phyloP scores from a whole-genome alignment of 2,113 vertebrate genomes.

The Arothron firmamentum region DNA sequence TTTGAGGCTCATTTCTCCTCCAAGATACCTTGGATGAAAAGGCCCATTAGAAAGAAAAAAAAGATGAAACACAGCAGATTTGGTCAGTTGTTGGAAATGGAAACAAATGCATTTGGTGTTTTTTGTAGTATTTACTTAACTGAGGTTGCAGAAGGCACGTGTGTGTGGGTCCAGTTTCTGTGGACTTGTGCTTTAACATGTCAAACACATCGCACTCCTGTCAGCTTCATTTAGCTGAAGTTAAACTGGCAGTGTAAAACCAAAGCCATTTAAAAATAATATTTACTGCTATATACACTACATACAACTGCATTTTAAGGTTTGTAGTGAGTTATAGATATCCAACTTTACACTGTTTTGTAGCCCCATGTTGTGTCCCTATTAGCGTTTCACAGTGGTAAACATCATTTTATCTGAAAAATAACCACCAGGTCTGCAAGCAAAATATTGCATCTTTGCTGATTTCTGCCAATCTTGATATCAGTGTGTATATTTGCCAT shows the following conservation, averaged over 20 bases:
- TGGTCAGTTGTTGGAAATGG: conserved; percentile 58
- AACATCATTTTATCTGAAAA: background rate
- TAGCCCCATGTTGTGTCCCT: background rate
- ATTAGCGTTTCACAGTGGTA: background rate
- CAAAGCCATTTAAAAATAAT: conserved; percentile 41
- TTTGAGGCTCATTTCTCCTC: background rate
- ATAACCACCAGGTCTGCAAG: background rate
- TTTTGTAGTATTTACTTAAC: conserved; percentile 17
- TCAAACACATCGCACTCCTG: conserved; percentile 2
- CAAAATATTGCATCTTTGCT: too few relatives aligned
- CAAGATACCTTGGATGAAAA: conserved; percentile 20
- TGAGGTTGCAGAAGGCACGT: conserved; percentile 62
- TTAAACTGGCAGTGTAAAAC: conserved; percentile 56
- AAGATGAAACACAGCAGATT: conserved; percentile 56
- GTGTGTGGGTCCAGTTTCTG: conserved; percentile 22
- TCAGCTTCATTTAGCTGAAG: conserved; percentile 31
- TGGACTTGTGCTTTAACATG: conserved; percentile 5
- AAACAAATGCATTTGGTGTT: conserved; percentile 53
- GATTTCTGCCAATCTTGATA: too few relatives aligned
- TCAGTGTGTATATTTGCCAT: too few relatives aligned
- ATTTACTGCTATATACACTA: conserved; percentile 18
- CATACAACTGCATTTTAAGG: conserved; percentile 30
- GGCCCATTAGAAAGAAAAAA: conserved; percentile 12
- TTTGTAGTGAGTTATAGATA: conserved; percentile 35
- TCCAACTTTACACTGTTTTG: conserved; percentile 14